Evolutionary conservation across 2,888 invertebrate species (phyloP).

Genomic region (Dermolepida albohirtum): DNA sequence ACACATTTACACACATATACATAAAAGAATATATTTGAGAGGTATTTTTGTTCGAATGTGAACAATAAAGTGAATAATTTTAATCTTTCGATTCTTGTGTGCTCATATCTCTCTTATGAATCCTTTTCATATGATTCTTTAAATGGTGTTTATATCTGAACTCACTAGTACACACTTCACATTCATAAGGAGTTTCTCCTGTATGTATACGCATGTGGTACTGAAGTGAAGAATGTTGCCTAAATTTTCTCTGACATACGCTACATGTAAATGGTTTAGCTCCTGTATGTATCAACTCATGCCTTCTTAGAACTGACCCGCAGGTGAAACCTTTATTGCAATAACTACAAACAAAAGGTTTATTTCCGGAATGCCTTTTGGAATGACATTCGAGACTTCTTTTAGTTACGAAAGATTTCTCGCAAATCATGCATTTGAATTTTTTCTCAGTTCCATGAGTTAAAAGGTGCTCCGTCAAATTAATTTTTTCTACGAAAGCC

Average conservation of each 20-base stretch:
- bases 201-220: constrained; percentile 25
- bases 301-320: background rate
- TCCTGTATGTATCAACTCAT: constrained; percentile 13
- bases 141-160: constrained; percentile 22
- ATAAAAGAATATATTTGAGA: too few relatives aligned
- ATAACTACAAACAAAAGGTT: background rate
- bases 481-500: background rate
- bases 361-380: background rate
- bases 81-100: background rate
- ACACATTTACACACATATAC: too few relatives aligned
- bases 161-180: background rate
- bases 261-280: constrained; percentile 23
- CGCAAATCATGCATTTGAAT: background rate
- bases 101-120: constrained; percentile 12
- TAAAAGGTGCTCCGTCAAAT: background rate
- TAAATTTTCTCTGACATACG: constrained; percentile 15
- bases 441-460: background rate
- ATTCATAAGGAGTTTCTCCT: constrained; percentile 15
- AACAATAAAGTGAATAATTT: background rate
- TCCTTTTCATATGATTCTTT: constrained; percentile 13
- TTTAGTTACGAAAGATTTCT: background rate
- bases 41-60: too few relatives aligned
- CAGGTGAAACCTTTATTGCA: background rate
- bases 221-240: background rate
- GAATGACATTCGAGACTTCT: background rate